phyloP scores from a whole-genome alignment of 2,797 vertebrate genomes.

The Anguilla megastoma region DNA sequence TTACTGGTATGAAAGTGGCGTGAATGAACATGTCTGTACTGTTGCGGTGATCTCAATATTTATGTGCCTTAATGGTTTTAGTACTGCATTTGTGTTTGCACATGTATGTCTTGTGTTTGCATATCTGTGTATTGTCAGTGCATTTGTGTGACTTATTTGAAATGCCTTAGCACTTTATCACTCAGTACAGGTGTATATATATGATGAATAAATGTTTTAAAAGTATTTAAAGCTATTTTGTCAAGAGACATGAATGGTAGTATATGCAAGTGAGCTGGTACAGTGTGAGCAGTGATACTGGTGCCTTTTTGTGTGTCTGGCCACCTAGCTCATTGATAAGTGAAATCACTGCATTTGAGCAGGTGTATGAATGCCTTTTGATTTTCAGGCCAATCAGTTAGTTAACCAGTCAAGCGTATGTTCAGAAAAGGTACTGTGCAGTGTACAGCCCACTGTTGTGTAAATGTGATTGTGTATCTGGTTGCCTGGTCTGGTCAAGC shows the following conservation, averaged over 20 bases:
- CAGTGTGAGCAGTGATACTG: background rate
- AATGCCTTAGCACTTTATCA: slow-evolving; percentile 25
- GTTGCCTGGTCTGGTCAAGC: slow-evolving; percentile 61
- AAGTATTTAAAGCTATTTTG: background rate
- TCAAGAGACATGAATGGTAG: slow-evolving; percentile 21
- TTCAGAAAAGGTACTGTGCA: slow-evolving; percentile 7
- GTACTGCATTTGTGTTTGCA: slow-evolving; percentile 23
- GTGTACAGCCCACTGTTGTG: slow-evolving; percentile 32
- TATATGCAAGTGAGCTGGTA: slow-evolving; percentile 11
- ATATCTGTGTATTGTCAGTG: slow-evolving; percentile 29
- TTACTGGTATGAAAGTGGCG: slow-evolving; percentile 28
- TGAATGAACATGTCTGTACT: slow-evolving; percentile 26
- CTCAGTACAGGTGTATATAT: background rate
- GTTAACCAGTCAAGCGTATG: slow-evolving; percentile 35
- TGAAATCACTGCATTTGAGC: slow-evolving; percentile 7
- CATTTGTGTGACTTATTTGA: slow-evolving; percentile 13
- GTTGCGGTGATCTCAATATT: slow-evolving; percentile 3
- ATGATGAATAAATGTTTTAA: slow-evolving; percentile 7
- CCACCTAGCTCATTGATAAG: background rate
- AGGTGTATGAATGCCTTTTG: slow-evolving; percentile 17
- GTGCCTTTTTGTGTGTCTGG: slow-evolving; percentile 34
- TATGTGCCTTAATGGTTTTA: slow-evolving; percentile 19
- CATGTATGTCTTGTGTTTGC: slow-evolving; percentile 26
- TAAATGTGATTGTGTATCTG: slow-evolving; percentile 59
- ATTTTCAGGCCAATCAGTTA: slow-evolving; percentile 12